Evolutionary conservation across 37 sponge, comb jelly and placozoan species (phyloP), one percentile per base, ranked within the genome.

Genomic region (Beroe ovata): DNA sequence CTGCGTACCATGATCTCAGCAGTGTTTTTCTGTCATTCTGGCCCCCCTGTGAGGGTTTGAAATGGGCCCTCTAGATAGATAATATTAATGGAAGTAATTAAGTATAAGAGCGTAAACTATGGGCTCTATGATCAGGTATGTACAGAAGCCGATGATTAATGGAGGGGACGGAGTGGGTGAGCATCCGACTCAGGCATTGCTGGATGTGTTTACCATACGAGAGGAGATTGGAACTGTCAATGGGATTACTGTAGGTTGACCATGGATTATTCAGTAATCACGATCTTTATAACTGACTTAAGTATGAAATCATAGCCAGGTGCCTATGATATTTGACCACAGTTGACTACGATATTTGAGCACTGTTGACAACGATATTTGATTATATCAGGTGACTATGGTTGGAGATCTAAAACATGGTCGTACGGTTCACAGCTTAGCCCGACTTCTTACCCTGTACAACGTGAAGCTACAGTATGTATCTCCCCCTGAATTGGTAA

Each of bases 321-420:
- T n/a, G n/a, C n/a, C n/a, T n/a, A n/a, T n/a, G n/a, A n/a, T n/a
- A n/a, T n/a, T n/a, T n/a, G n/a, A n/a, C n/a, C n/a, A n/a, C n/a
- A n/a, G n/a, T n/a, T n/a, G n/a, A n/a, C n/a, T n/a, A n/a, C n/a
- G n/a, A n/a, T n/a, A n/a, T n/a, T n/a, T n/a, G n/a, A n/a, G n/a
- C n/a, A n/a, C n/a, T n/a, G n/a, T n/a, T n/a, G n/a, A n/a, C n/a
- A n/a, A n/a, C n/a, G n/a, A n/a, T n/a, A n/a, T n/a, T n/a, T n/a
- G n/a, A n/a, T n/a, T n/a, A n/a, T n/a, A n/a, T 14, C 47, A 98
- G 99, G 90, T 98, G 20, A 98, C 99, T 0, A 58, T 98, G 93
- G 99, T 96, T n/a, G 99, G 99, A 60, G 99, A 98, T 47, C 90
- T 98, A 38, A 98, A 96, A 64, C 99, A 98, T 91, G 99, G 99